Percentiles rank a stretch among this genome's conserved stretches.
Conservation (phyloP, 2,113 vertebrate species). For the Elanus axillaris region DNA sequence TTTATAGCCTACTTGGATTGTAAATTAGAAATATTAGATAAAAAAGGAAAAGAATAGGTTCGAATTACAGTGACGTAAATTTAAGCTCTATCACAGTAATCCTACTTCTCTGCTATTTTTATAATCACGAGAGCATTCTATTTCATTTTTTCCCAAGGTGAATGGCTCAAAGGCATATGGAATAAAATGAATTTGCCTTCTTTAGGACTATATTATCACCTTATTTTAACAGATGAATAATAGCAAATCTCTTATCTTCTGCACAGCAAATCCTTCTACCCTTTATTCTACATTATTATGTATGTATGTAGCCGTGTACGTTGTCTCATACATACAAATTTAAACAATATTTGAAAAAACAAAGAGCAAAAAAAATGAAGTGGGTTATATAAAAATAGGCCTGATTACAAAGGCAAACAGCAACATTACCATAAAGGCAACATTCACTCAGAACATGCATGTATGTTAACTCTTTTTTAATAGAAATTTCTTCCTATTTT, state of each 20-base stretch:
- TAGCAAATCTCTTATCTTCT: slow-evolving; percentile 3
- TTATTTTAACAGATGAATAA: neutral
- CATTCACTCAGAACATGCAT: neutral
- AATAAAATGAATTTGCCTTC: slow-evolving; percentile 31
- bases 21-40: neutral
- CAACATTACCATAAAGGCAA: neutral
- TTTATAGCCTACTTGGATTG: neutral
- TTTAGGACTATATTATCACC: neutral
- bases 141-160: slow-evolving; percentile 32
- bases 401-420: slow-evolving; percentile 34
- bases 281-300: neutral
- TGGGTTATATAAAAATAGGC: slow-evolving; percentile 10
- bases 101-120: slow-evolving; percentile 17
- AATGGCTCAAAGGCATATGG: neutral
- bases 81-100: neutral
- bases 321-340: slow-evolving; percentile 5
- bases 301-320: neutral
- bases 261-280: neutral
- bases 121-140: neutral
- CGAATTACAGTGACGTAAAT: neutral
- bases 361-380: neutral
- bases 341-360: neutral
- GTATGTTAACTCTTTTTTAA: neutral
- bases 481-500: neutral
- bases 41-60: neutral